These are phyloP conservation scores for Caerostris extrusa DNA, from an alignment of 1,140 invertebrate species.

Conservation along the genomic window DNA sequence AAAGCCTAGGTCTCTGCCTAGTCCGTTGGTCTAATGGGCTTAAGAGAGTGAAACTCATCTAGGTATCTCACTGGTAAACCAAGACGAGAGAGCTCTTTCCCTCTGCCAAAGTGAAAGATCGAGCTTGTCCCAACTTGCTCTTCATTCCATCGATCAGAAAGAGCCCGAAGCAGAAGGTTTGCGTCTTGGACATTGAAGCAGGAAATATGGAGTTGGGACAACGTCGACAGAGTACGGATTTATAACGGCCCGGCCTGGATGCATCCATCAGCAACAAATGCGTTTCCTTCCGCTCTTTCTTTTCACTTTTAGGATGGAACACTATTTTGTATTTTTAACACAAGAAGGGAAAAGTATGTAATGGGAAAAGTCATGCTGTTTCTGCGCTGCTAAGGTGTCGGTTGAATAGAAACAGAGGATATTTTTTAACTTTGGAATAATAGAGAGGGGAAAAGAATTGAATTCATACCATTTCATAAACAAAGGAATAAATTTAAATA, in stretches of 20 bases:
- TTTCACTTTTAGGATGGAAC: slow-evolving; percentile 43
- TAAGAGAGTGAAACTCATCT: slow-evolving; percentile 67
- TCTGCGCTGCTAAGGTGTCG: not conserved
- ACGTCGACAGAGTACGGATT: slow-evolving; percentile 71
- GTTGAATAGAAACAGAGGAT: not conserved
- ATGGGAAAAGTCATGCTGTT: slow-evolving; percentile 21
- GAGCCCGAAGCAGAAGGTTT: slow-evolving; percentile 56
- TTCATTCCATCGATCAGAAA: slow-evolving; percentile 66
- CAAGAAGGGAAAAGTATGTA: slow-evolving; percentile 5
- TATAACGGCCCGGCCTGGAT: slow-evolving; percentile 41
- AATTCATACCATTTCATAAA: too few species aligned
- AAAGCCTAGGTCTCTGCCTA: slow-evolving; percentile 60
- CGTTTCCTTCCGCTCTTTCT: slow-evolving; percentile 61
- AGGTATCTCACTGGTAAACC: slow-evolving; percentile 8
- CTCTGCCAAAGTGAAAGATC: slow-evolving; percentile 74
- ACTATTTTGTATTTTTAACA: slow-evolving; percentile 46
- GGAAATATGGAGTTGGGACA: slow-evolving; percentile 74
- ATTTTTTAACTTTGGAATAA: too few species aligned
- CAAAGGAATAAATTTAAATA: too few species aligned
- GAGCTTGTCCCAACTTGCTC: slow-evolving; percentile 62
- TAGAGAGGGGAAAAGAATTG: too few species aligned
- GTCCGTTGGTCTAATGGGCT: slow-evolving; percentile 67
- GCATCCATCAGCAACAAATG: slow-evolving; percentile 73
- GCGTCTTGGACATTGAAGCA: slow-evolving; percentile 60
- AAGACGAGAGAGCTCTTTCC: slow-evolving; percentile 41